Conservation (phyloP, 2,888 invertebrate genomes). For the Caenorhabditis virilis region DNA sequence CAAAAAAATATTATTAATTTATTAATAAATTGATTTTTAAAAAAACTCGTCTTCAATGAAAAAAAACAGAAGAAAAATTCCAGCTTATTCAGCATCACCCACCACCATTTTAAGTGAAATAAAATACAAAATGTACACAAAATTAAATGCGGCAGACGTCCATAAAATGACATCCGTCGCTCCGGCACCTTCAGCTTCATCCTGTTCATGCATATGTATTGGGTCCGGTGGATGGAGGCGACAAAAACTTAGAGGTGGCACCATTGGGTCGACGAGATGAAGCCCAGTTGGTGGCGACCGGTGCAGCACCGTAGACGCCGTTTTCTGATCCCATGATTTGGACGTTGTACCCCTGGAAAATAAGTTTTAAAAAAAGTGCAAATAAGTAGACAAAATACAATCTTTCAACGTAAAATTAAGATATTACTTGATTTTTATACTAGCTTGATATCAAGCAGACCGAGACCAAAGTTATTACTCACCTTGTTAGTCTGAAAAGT, state of each 20-base stretch:
- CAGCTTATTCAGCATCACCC: no score
- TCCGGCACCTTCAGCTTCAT: not conserved
- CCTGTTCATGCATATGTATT: slow-evolving; percentile 15
- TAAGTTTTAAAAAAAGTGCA: not conserved
- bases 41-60: no score
- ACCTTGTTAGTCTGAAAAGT: slow-evolving; percentile 35
- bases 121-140: slow-evolving; percentile 34
- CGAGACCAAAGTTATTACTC: no score
- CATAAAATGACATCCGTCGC: slow-evolving; percentile 20
- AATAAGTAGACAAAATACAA: not conserved
- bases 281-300: slow-evolving; percentile 31
- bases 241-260: slow-evolving; percentile 7
- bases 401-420: no score
- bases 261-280: slow-evolving; percentile 1
- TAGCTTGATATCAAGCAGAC: no score
- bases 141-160: slow-evolving; percentile 30
- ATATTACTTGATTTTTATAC: no score
- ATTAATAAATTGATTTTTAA: no score
- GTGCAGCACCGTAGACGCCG: slow-evolving; percentile 41
- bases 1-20: no score
- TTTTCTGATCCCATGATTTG: slow-evolving; percentile 34
- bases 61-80: no score
- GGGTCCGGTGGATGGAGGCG: slow-evolving; percentile 16
- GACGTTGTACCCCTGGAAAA: slow-evolving; percentile 45
- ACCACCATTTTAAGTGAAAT: slow-evolving; percentile 33